Conservation (phyloP, 2,888 invertebrate genomes). For the Geotrupes spiniger region DNA sequence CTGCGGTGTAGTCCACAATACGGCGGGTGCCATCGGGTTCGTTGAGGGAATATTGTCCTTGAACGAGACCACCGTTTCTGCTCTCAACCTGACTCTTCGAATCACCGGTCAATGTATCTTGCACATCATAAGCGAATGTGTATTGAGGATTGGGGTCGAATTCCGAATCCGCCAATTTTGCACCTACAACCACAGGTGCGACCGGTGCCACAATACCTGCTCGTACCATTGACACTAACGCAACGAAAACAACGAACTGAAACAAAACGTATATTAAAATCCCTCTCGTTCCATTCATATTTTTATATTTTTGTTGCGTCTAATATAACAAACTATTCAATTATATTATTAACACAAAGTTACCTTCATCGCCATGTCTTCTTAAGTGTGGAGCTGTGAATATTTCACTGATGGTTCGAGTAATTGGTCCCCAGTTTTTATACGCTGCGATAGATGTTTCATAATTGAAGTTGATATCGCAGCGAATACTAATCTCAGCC, state of each 20-base stretch:
- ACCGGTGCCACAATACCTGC: constrained; percentile 30
- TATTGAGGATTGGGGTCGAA: constrained; percentile 65
- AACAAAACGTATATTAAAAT: background rate
- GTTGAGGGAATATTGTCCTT: constrained; percentile 61
- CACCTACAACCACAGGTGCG: constrained; percentile 38
- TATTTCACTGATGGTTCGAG: background rate
- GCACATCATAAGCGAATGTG: constrained; percentile 67
- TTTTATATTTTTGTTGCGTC: too few relatives aligned
- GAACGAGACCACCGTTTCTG: constrained; percentile 63
- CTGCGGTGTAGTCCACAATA: constrained; percentile 64
- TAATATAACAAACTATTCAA: too few relatives aligned
- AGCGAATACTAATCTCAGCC: background rate
- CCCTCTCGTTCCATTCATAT: background rate
- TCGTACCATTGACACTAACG: constrained; percentile 4
- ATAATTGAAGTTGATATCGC: background rate
- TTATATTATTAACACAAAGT: too few relatives aligned
- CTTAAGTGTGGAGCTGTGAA: background rate
- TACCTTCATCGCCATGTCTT: background rate
- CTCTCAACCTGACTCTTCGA: constrained; percentile 55
- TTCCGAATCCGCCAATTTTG: constrained; percentile 53
- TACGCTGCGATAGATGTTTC: background rate
- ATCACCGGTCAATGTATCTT: constrained; percentile 64
- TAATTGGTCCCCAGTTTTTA: background rate
- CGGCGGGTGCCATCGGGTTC: constrained; percentile 64
- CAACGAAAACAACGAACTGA: constrained; percentile 2